phyloP scores from a whole-genome alignment of 2,113 vertebrate species.

The Dascyllus trimaculatus region DNA sequence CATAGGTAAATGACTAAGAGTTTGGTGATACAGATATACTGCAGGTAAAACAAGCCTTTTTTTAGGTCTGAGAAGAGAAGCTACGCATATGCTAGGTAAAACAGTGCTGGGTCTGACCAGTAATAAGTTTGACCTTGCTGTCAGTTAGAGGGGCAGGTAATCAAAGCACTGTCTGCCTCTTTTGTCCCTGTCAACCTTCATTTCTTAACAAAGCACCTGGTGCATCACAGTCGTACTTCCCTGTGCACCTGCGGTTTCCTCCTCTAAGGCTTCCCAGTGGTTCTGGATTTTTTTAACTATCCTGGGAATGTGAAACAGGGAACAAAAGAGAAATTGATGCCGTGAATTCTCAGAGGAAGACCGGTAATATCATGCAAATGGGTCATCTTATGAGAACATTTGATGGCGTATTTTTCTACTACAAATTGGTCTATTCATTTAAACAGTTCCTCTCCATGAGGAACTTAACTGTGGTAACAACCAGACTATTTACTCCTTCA shows the following conservation, averaged over 20 bases:
- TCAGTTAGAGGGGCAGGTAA: conserved; percentile 1
- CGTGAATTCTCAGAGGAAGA: conserved; percentile 20
- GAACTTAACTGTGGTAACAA: not conserved
- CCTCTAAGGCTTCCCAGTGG: conserved; percentile 12
- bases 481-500: not conserved
- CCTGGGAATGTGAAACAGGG: conserved; percentile 42
- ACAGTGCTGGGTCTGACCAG: not conserved
- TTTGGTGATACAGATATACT: not conserved
- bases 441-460: not conserved
- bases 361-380: conserved; percentile 47
- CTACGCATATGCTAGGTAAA: not conserved
- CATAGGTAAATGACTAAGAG: not conserved
- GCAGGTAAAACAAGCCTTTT: not conserved
- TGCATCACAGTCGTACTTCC: conserved; percentile 1
- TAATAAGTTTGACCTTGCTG: conserved; percentile 28
- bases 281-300: conserved; percentile 33
- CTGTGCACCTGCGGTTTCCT: conserved; percentile 13
- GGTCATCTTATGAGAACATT: conserved; percentile 17
- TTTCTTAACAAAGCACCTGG: conserved; percentile 11
- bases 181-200: conserved; percentile 7
- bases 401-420: not conserved
- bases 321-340: conserved; percentile 21
- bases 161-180: conserved; percentile 1
- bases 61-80: conserved; percentile 23
- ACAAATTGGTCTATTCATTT: not conserved